Conservation (phyloP, 2,113 vertebrate species). For the Alligator sinensis region DNA sequence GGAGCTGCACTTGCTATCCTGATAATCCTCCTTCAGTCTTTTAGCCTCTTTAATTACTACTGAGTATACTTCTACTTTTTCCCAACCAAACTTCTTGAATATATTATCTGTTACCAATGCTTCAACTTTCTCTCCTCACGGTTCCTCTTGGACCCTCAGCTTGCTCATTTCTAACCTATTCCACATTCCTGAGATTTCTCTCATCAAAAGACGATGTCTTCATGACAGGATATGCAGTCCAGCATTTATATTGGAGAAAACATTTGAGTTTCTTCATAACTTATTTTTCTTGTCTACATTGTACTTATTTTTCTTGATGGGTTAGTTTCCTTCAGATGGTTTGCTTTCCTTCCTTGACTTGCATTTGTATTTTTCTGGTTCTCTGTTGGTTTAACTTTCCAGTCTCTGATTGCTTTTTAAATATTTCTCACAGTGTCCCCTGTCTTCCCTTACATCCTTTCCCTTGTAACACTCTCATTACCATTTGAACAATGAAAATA, state of each 20-base stretch:
- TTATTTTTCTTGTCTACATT: neutral
- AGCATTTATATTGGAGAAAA: no score
- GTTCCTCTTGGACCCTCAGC: neutral
- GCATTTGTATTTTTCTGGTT: neutral
- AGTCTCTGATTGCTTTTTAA: neutral
- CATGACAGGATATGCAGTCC: neutral
- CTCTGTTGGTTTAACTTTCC: neutral
- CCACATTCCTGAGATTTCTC: neutral
- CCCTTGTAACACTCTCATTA: neutral
- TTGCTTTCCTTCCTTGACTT: neutral
- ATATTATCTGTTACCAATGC: neutral
- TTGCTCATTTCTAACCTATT: neutral
- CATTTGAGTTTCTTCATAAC: neutral
- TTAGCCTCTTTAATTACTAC: neutral
- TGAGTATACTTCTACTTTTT: neutral
- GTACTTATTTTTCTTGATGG: neutral
- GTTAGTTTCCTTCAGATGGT: neutral
- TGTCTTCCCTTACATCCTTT: neutral
- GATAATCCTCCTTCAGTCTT: neutral
- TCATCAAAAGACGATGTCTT: neutral
- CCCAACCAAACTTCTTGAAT: neutral
- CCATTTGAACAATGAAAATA: neutral
- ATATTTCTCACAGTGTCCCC: neutral
- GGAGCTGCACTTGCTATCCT: neutral
- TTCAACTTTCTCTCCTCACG: neutral